Percentiles rank a stretch among this genome's conserved stretches.
phyloP scores from a whole-genome alignment of 1,140 invertebrate genomes.

The Pogonognathellus flavescens region DNA sequence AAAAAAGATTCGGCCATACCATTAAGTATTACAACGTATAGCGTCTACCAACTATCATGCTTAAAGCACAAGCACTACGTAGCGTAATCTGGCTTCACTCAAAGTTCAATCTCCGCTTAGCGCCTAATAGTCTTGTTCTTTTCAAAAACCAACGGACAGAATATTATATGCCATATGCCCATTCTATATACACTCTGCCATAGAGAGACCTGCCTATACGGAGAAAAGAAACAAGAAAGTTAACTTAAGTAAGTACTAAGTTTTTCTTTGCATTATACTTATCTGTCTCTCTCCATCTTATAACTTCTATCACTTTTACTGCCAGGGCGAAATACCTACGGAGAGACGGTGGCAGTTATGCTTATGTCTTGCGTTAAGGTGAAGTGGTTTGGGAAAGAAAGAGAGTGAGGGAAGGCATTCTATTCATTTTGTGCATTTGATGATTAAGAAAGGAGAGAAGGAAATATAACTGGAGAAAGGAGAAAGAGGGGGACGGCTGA shows the following conservation, averaged over 20 bases:
- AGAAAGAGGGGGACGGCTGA: conserved; percentile 32
- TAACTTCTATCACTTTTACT: not conserved
- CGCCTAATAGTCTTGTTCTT: conserved; percentile 8
- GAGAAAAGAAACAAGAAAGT: not conserved
- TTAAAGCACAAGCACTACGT: too few relatives aligned
- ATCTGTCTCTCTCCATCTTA: not conserved
- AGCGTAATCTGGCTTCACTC: not conserved
- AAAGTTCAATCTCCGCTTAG: not conserved
- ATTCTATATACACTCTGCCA: too few relatives aligned
- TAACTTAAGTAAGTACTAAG: conserved; percentile 29
- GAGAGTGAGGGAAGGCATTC: not conserved
- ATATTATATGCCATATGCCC: not conserved
- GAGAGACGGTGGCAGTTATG: not conserved
- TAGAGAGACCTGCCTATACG: not conserved
- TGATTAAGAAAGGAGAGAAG: conserved; percentile 42
- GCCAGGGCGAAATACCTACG: not conserved
- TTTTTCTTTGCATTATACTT: conserved; percentile 27
- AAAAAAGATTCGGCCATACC: conserved; percentile 3
- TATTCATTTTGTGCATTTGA: conserved; percentile 1
- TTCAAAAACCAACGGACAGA: not conserved
- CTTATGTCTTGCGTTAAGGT: not conserved
- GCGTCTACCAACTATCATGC: not conserved
- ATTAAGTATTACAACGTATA: not conserved
- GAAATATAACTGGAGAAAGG: conserved; percentile 21
- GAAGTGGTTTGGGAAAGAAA: not conserved